These are phyloP conservation scores for Crocuta crocuta DNA, from an alignment of 2,113 vertebrate species.

Conservation along the genomic window DNA sequence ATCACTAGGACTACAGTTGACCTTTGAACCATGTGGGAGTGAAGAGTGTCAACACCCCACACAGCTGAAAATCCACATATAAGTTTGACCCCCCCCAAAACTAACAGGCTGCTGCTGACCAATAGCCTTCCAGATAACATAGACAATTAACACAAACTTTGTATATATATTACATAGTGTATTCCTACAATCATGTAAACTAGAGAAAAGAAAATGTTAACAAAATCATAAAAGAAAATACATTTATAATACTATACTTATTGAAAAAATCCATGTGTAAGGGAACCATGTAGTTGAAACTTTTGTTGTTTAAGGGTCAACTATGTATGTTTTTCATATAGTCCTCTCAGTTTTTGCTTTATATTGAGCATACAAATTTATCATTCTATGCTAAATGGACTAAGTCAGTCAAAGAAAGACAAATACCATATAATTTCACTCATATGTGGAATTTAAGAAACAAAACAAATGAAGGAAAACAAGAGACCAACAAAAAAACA, in stretches of 20 bases:
- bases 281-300: not conserved
- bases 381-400: not conserved
- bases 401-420: not conserved
- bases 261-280: not conserved
- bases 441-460: not conserved
- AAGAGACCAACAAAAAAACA: not conserved
- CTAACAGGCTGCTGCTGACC: no score
- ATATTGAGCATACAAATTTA: not conserved
- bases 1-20: not conserved
- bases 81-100: no score
- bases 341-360: not conserved
- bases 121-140: not conserved
- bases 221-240: no score
- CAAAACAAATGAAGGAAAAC: not conserved
- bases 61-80: no score
- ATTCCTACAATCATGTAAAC: no score
- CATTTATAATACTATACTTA: not conserved
- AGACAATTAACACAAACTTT: no score
- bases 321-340: not conserved
- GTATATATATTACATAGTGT: no score
- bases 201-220: no score
- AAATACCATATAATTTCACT: not conserved
- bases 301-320: not conserved
- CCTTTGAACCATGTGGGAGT: not conserved
- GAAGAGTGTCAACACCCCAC: not conserved